Evolutionary conservation across 1,140 invertebrate species (phyloP).

Genomic region (Drosophila busckii): DNA sequence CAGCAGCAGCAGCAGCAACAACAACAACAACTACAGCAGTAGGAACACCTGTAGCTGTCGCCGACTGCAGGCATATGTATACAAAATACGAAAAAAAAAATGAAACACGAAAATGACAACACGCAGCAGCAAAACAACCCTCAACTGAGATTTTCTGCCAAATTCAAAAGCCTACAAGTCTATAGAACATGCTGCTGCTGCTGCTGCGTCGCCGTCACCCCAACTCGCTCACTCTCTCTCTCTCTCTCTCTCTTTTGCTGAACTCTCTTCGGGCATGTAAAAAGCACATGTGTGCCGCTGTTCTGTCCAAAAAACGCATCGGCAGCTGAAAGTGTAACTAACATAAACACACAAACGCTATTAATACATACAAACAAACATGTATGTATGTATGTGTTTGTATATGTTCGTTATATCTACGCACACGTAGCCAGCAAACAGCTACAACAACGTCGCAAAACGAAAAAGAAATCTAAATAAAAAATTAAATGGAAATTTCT

Average conservation of each 20-base stretch:
- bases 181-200: constrained; percentile 29
- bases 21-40: constrained; percentile 53
- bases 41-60: constrained; percentile 31
- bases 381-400: not conserved
- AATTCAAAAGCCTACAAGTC: constrained; percentile 56
- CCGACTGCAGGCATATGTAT: constrained; percentile 11
- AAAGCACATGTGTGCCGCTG: constrained; percentile 52
- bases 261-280: not conserved
- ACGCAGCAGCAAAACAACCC: constrained; percentile 49
- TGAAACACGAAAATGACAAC: constrained; percentile 14
- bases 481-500: constrained; percentile 77
- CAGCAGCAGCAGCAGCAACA: not conserved
- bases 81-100: constrained; percentile 12
- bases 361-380: constrained; percentile 1
- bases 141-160: constrained; percentile 41
- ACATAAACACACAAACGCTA: constrained; percentile 40
- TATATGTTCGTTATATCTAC: too few relatives aligned
- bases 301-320: constrained; percentile 14
- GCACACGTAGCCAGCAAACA: constrained; percentile 20
- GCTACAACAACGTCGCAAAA: constrained; percentile 52
- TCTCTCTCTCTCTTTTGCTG: not conserved
- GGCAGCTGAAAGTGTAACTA: constrained; percentile 66
- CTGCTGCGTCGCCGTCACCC: not conserved
- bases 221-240: not conserved
- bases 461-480: constrained; percentile 67